Evolutionary conservation across 2,113 vertebrate genomes (phyloP), one percentile per base, ranked within the genome.

Genomic region (Psilopsiagon aurifrons): DNA sequence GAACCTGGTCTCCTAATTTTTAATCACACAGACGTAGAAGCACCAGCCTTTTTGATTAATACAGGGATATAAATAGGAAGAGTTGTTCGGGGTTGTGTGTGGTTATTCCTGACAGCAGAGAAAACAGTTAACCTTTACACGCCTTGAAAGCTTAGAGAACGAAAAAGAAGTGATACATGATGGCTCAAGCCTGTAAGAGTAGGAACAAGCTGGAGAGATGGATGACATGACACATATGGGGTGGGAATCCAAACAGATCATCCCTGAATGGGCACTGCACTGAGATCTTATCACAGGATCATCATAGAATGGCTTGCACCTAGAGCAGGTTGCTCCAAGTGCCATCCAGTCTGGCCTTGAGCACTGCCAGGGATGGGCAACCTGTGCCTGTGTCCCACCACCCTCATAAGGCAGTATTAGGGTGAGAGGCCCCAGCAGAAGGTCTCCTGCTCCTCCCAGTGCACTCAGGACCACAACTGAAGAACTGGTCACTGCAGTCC

Each of bases 1-100:
- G 96, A 97, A 95, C 85, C 94, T n/a, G 62, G 86, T 57, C 97
- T 97, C 96, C 97, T 98, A 97, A 97, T 98, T 97, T 97, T 97
- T 98, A 98, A 98, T 97, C 97, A 97, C 11, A 69, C 77, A 81
- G 95, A 93, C 91, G 90, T 73, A 85, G 94, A 96, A 97, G 94
- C 13, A 1, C 86, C 79, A 69, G 86, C 92, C 95, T 93, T 96
- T 83, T 96, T 97, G 97, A 98, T 98, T 98, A 97, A 97, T 83
- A 51, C 18, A 7, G 78, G 93, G 96, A 97, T 97, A 97, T 97
- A 98, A 98, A 97, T 96, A 98, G 97, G 95, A 93, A 85, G 91
- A 31, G 69, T 43, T 85, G 70, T 84, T 74, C 81, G 79, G 74
- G 70, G 64, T 7, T 69, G 7, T 24, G 46, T 68, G 68, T 81